Base-by-base conservation (phyloP, 2,797 vertebrate genomes). In the Betta splendens region DNA sequence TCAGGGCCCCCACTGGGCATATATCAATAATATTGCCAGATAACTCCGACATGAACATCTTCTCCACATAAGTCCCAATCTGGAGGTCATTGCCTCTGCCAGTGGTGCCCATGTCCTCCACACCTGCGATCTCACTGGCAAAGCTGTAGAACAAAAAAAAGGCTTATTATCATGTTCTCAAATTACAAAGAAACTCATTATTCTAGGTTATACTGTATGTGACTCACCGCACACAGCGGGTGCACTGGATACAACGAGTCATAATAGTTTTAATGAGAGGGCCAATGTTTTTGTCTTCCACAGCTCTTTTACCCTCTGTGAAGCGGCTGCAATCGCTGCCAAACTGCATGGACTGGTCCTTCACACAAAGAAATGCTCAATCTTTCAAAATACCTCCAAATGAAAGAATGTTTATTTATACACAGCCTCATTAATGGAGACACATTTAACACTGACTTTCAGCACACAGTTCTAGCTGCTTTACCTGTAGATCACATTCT, bases 261-360 rank as follows among this genome's bases (percentile, higher is more conserved):
- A 98, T 98, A 55, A 98, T 97, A n/a, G 96, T 98, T 90, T 98
- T 98, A 45, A 98, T 92, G 52, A 98, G 90, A 0, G 97, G 97
- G 1, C 97, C 96, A 22, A 98, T 93, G 83, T 98, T 98, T 81
- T 98, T 98, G 83, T 98, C 96, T 70, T 98, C 96, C 74, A 98
- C 95, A 15, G 97, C 96, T 80, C 97, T 93, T 79, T 98, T 98
- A 40, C 89, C 82, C 71, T 98, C 96, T 13, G 92, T 91, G 80
- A 98, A 98, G 56, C 96, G 93, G 79, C 95, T 98, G 69, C 96
- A 91, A 59, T 98, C 97, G 42, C 92, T 94, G 77, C 97, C 97
- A 85, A 98, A 98, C 94, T 94, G 96, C 96, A 98, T 96, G 2
- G 96, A 91, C 72, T 91, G 90, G 64, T 91, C 91, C 89, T 92